phyloP scores from a whole-genome alignment of 2,888 invertebrate genomes.

The Pachydiplax longipennis region DNA sequence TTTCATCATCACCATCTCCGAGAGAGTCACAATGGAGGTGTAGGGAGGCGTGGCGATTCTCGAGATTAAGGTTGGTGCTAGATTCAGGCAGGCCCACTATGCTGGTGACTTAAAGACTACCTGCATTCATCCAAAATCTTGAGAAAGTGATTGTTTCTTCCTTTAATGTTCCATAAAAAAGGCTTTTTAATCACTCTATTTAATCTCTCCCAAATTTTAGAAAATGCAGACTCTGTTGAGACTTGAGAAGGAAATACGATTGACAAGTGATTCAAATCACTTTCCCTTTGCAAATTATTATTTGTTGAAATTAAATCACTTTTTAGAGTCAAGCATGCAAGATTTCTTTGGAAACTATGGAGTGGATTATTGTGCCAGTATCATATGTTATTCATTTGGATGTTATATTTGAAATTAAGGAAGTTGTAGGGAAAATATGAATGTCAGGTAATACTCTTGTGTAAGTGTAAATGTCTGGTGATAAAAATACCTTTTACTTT shows the following conservation, averaged over 20 bases:
- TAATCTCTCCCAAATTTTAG: not conserved
- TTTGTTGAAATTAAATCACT: too few relatives aligned
- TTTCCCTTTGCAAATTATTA: too few relatives aligned
- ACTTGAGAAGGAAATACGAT: not conserved
- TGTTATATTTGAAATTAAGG: too few relatives aligned
- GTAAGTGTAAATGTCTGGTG: too few relatives aligned
- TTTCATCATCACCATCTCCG: conserved; percentile 27
- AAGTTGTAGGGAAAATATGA: too few relatives aligned
- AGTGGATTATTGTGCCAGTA: too few relatives aligned
- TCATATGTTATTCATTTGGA: too few relatives aligned
- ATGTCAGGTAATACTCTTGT: too few relatives aligned
- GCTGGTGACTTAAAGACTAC: not conserved
- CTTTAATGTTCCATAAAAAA: not conserved
- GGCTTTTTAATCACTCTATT: not conserved
- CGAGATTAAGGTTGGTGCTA: conserved; percentile 30
- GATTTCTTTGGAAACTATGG: too few relatives aligned
- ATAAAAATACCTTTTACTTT: too few relatives aligned
- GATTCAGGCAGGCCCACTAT: not conserved
- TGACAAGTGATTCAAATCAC: not conserved
- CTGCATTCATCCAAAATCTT: not conserved
- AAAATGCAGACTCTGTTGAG: not conserved
- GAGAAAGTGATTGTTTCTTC: not conserved
- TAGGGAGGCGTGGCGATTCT: conserved; percentile 1
- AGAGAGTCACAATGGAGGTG: conserved; percentile 19
- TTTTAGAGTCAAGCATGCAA: too few relatives aligned